Evolutionary conservation across 2,113 vertebrate species (phyloP).

Genomic region (Peucedramus taeniatus): DNA sequence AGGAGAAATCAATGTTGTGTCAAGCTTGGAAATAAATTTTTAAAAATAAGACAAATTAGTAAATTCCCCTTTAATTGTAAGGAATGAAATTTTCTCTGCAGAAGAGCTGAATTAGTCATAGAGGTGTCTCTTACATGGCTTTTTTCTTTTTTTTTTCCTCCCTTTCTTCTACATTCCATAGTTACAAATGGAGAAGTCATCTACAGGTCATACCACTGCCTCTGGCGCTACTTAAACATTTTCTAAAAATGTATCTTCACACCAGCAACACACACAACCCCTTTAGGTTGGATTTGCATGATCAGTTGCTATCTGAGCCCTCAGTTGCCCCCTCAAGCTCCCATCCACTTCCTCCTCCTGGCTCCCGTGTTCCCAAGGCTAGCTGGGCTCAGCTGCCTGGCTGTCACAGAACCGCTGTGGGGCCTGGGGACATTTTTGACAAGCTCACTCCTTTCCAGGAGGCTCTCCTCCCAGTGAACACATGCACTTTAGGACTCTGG

Average conservation of each 20-base stretch:
- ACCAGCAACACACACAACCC: not conserved
- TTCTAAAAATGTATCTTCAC: constrained; percentile 35
- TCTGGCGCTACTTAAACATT: constrained; percentile 53
- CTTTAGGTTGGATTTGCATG: not conserved
- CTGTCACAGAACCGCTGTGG: not conserved
- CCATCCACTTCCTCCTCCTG: not conserved
- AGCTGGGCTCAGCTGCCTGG: not conserved
- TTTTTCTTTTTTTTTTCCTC: not conserved
- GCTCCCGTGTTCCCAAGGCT: not conserved
- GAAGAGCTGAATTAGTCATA: not conserved
- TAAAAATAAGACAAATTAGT: not conserved
- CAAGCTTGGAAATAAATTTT: not conserved
- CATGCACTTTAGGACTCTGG: not conserved
- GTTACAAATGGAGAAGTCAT: constrained; percentile 67
- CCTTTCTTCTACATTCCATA: constrained; percentile 66
- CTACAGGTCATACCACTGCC: constrained; percentile 70
- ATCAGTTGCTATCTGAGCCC: not conserved
- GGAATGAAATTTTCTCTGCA: not conserved
- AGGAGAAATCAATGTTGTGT: not conserved
- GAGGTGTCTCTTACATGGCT: not conserved
- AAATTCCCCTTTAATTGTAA: not conserved
- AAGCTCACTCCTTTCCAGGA: constrained; percentile 5
- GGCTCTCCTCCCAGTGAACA: not conserved
- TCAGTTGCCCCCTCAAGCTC: not conserved
- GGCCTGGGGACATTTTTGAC: constrained; percentile 28